These are phyloP conservation scores for Siderastrea radians DNA, from an alignment of 92 coral and sea anemone genomes.

Conservation along the genomic window DNA sequence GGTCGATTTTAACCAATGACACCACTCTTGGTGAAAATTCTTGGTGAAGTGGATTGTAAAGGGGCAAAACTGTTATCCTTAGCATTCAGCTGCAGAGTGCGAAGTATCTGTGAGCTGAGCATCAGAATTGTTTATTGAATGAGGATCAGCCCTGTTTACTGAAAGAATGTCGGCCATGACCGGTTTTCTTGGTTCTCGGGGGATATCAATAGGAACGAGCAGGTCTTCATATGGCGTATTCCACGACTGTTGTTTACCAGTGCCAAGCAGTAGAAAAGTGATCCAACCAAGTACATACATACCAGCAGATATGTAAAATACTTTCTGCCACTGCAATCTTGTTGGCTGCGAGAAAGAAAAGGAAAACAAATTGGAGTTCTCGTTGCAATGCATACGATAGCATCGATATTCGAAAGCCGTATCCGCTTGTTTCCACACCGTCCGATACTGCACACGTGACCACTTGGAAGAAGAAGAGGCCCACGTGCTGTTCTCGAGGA, in stretches of 20 bases:
- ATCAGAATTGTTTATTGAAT: background rate
- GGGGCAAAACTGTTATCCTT: background rate
- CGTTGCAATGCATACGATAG: background rate
- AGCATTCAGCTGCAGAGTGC: background rate
- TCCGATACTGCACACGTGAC: no score
- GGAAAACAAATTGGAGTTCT: background rate
- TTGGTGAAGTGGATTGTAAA: background rate
- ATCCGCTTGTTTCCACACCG: no score
- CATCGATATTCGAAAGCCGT: no score
- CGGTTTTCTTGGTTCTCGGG: slow-evolving; percentile 49
- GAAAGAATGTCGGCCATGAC: slow-evolving; percentile 27
- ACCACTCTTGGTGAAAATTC: no score
- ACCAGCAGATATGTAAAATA: slow-evolving; percentile 87
- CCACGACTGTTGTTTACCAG: slow-evolving; percentile 90
- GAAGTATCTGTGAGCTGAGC: background rate
- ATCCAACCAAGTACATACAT: slow-evolving; percentile 78
- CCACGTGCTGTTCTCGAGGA: no score
- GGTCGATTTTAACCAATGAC: no score
- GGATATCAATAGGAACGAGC: slow-evolving; percentile 37
- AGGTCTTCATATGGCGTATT: slow-evolving; percentile 80
- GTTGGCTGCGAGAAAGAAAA: slow-evolving; percentile 79
- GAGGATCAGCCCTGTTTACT: background rate
- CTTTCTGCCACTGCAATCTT: slow-evolving; percentile 93
- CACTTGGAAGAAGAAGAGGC: no score
- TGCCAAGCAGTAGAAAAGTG: slow-evolving; percentile 63